A percentile compares a stretch with the other conserved stretches of the same genome.
Conservation (phyloP, 2,113 vertebrate genomes). For the Enhydra lutris region DNA sequence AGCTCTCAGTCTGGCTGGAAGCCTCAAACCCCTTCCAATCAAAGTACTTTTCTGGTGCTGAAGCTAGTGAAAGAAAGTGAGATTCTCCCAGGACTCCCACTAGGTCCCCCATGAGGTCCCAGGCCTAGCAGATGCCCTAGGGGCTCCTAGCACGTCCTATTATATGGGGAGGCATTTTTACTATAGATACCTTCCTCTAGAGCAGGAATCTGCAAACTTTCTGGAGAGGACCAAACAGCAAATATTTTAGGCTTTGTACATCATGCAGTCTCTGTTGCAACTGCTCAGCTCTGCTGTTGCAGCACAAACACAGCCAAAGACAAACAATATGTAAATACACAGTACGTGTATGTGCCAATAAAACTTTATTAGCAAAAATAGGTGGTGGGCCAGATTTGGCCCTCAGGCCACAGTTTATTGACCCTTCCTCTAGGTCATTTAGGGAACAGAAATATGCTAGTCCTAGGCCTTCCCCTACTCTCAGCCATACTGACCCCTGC, state of each 20-base stretch:
- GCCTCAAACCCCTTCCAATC: neutral
- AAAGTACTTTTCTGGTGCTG: neutral
- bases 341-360: neutral
- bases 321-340: neutral
- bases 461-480: neutral
- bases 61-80: neutral
- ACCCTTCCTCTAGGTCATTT: neutral
- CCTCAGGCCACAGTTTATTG: neutral
- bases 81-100: neutral
- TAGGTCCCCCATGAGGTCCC: neutral
- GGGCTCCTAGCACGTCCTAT: neutral
- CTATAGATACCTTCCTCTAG: neutral
- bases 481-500: too few species aligned
- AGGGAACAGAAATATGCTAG: neutral
- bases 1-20: neutral
- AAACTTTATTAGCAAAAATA: constrained; percentile 38
- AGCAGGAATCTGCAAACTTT: neutral
- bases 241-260: neutral
- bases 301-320: too few species aligned
- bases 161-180: neutral
- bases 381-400: neutral
- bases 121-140: neutral
- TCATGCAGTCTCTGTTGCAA: neutral
- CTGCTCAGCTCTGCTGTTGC: neutral
- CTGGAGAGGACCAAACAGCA: neutral